Evolutionary conservation across 2,888 invertebrate species (phyloP).

Genomic region (Aporophyla nigra): DNA sequence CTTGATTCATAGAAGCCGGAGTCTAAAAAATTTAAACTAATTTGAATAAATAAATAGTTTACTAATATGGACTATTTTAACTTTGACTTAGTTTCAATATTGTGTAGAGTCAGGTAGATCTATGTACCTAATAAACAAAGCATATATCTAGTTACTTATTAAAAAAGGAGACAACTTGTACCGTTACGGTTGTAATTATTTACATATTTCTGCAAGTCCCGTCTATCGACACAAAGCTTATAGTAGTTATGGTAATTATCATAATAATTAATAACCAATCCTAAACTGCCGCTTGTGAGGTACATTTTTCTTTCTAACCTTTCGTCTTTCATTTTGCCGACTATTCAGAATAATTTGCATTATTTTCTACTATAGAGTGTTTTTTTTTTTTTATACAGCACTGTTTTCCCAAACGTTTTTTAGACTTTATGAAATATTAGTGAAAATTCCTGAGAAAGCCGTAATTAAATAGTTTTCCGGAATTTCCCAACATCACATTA

Average conservation of each 20-base stretch:
- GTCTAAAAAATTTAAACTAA: not conserved
- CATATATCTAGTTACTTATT: not conserved
- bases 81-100: not conserved
- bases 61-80: not conserved
- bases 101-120: too few relatives aligned
- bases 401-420: too few relatives aligned
- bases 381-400: not conserved
- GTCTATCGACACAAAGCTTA: not conserved
- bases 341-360: not conserved
- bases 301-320: constrained; percentile 6
- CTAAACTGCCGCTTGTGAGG: not conserved
- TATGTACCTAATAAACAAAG: not conserved
- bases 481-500: not conserved
- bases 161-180: not conserved
- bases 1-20: not conserved
- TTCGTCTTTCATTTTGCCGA: not conserved
- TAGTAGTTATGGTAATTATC: not conserved
- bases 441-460: not conserved
- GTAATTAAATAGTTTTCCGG: not conserved
- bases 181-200: not conserved
- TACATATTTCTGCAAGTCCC: not conserved
- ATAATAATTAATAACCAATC: not conserved
- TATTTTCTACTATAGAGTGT: not conserved
- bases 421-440: not conserved
- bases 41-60: not conserved